Evolutionary conservation across 1,140 invertebrate genomes (phyloP).

Genomic region (Apolygus lucorum): DNA sequence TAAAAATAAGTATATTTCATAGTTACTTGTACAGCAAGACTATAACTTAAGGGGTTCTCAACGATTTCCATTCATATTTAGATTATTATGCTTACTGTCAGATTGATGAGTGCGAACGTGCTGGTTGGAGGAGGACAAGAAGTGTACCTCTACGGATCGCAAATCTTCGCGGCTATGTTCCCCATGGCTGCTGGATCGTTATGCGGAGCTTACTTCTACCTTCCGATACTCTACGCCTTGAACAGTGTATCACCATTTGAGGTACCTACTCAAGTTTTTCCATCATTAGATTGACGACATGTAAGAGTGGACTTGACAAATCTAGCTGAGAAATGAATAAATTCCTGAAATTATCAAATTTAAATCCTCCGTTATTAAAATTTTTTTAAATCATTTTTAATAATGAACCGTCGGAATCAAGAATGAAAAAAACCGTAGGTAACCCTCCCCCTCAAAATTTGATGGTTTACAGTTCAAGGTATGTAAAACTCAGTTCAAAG

Average conservation of each 20-base stretch:
- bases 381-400: too few species aligned
- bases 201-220: background rate
- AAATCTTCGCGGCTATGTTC: background rate
- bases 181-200: background rate
- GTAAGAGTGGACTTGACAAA: too few species aligned
- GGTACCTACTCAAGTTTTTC: too few species aligned
- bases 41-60: background rate
- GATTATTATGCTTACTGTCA: background rate
- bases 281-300: too few species aligned
- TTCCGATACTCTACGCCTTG: background rate
- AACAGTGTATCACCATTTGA: background rate
- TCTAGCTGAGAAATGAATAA: too few species aligned
- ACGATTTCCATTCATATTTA: background rate
- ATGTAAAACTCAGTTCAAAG: too few species aligned
- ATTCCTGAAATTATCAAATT: too few species aligned
- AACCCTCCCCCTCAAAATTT: too few species aligned
- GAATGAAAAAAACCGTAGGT: too few species aligned
- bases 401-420: too few species aligned
- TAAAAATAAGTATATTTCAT: background rate
- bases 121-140: background rate
- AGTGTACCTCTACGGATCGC: background rate
- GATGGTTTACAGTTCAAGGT: too few species aligned
- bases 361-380: too few species aligned
- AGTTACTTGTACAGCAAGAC: background rate
- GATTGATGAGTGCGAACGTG: background rate